Evolutionary conservation across 2,113 vertebrate genomes (phyloP), one percentile per base, ranked within the genome.

Genomic region (Zootoca vivipara): DNA sequence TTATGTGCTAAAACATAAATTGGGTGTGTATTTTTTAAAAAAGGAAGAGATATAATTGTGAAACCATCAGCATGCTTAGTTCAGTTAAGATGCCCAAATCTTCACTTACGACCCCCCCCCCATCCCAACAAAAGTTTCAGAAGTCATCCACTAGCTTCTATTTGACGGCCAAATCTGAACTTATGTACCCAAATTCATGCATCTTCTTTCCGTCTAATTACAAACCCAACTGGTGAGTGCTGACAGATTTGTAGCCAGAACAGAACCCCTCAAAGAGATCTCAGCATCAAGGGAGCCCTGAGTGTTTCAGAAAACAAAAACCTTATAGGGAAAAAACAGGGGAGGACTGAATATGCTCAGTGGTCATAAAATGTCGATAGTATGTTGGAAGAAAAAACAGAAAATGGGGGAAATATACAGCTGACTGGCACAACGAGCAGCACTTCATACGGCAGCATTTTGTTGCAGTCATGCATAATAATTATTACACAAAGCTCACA

Each of bases 391-490:
- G 74, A 24, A 77, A 22, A 40, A 77, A 26, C 38, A 22, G 12
- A 30, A 78, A 40, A 46, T 10, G 10, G 18, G 22, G 26, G 2
- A 30, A 52, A 5, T 13, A n/a, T n/a, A 33, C 18, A 38, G 24
- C 10, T 52, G 42, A 13, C 42, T 78, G 26, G 77, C 28, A 78
- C 0, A 42, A 24, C 28, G 7, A 75, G 22, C 35, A 10, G 38
- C 10, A 26, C 8, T 28, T 30, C 16, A 46, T 30, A 20, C 52
- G n/a, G 78, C 30, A 79, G 33, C 46, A 79, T 56, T 72, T 72
- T 72, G 70, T 33, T 72, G 28, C 46, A 79, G 46, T 56, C 46
- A 7, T 7, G 58, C 16, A 89, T 81, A 89, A 91, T 92, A 20
- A 62, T 62, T 80, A 64, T 56, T 58, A 73, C 67, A 35, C 24